phyloP scores from a whole-genome alignment of 64 coral and sea anemone genomes.

The Montipora capricornis region DNA sequence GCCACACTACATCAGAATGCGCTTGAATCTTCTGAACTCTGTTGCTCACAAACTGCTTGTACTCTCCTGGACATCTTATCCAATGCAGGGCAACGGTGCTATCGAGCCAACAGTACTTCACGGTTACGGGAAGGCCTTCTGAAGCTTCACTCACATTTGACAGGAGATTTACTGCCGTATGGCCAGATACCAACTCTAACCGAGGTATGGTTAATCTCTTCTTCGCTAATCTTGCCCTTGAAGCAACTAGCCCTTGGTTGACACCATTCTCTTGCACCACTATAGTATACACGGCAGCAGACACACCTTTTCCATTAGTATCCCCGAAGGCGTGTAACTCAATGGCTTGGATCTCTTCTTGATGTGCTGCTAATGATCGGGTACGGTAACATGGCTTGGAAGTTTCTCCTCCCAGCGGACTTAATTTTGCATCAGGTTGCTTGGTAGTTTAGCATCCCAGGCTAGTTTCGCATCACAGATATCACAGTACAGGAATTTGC shows the following conservation, averaged over 20 bases:
- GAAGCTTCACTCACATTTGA: constrained; percentile 46
- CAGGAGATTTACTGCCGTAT: constrained; percentile 46
- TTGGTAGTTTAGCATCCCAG: constrained; percentile 32
- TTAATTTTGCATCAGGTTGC: constrained; percentile 1
- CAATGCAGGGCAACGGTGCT: constrained; percentile 54
- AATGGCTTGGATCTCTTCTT: constrained; percentile 21
- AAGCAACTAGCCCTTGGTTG: constrained; percentile 25
- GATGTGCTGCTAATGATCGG: not conserved
- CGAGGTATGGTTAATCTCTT: constrained; percentile 42
- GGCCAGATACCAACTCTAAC: constrained; percentile 44
- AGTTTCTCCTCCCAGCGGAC: constrained; percentile 12
- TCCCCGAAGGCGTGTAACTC: constrained; percentile 23
- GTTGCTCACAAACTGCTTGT: constrained; percentile 67
- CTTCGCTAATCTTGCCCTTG: constrained; percentile 44
- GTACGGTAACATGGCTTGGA: constrained; percentile 1
- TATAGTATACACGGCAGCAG: not conserved
- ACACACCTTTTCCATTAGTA: not conserved
- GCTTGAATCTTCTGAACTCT: constrained; percentile 45
- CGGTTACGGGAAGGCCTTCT: constrained; percentile 45
- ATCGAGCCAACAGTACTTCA: constrained; percentile 33
- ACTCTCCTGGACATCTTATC: constrained; percentile 31
- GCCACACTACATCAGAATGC: constrained; percentile 31
- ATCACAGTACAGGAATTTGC: not conserved
- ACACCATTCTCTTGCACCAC: constrained; percentile 1
- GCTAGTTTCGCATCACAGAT: constrained; percentile 8